A percentile compares a stretch with the other conserved stretches of the same genome.
phyloP scores from a whole-genome alignment of 2,113 vertebrate species.

The Speoplatyrhinus poulsoni region DNA sequence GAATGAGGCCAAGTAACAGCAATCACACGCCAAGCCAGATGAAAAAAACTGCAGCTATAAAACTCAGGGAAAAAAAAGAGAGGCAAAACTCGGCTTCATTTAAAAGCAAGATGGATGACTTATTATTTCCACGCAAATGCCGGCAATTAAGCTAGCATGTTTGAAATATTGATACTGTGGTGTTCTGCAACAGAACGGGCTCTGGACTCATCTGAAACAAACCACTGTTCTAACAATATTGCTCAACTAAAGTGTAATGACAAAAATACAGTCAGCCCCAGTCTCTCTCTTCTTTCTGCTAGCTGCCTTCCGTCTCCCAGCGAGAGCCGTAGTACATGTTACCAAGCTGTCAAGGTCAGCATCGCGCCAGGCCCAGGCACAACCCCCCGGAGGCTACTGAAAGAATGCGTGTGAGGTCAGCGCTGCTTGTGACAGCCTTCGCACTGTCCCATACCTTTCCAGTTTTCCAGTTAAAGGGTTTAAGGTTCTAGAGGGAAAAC shows the following conservation, averaged over 20 bases:
- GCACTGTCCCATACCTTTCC: neutral
- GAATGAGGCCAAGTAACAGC: slow-evolving; percentile 35
- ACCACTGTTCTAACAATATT: no score
- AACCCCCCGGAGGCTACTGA: neutral
- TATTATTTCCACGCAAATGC: slow-evolving; percentile 31
- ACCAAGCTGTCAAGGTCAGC: slow-evolving; percentile 37
- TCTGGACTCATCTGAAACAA: no score
- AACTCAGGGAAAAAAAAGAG: slow-evolving; percentile 23
- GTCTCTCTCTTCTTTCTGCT: slow-evolving; percentile 12
- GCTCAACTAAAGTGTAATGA: no score
- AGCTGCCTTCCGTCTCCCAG: slow-evolving; percentile 13
- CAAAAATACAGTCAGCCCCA: slow-evolving; percentile 16
- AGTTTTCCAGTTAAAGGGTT: neutral
- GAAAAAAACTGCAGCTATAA: slow-evolving; percentile 21
- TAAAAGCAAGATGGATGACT: slow-evolving; percentile 52
- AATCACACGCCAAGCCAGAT: slow-evolving; percentile 33
- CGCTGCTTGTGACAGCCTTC: no score
- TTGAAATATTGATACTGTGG: neutral
- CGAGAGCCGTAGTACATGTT: slow-evolving; percentile 20
- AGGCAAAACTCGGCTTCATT: slow-evolving; percentile 18
- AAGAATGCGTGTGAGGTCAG: neutral
- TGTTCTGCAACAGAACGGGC: no score
- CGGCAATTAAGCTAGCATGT: slow-evolving; percentile 38
- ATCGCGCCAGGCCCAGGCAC: neutral
- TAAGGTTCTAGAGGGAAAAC: neutral